phyloP scores from a whole-genome alignment of 2,797 vertebrate species.

The Lutjanus argentimaculatus region DNA sequence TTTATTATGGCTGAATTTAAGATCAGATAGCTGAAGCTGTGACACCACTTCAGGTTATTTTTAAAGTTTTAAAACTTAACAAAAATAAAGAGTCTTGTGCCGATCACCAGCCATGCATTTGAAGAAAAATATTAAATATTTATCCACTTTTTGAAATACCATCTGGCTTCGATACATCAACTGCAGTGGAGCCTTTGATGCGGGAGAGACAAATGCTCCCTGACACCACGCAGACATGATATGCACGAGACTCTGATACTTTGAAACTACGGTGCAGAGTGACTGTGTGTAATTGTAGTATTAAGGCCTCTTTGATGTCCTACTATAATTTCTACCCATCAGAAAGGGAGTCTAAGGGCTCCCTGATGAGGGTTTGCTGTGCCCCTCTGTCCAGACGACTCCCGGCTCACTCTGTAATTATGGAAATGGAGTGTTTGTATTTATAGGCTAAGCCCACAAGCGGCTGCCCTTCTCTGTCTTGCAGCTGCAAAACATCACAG shows the following conservation, averaged over 20 bases:
- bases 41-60: not conserved
- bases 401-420: conserved; percentile 93
- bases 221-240: conserved; percentile 74
- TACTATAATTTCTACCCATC: conserved; percentile 85
- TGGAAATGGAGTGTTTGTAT: conserved; percentile 95
- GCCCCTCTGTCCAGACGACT: conserved; percentile 88
- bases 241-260: conserved; percentile 63
- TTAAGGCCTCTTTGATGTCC: conserved; percentile 84
- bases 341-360: conserved; percentile 83
- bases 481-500: conserved; percentile 93
- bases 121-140: conserved; percentile 18
- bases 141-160: conserved; percentile 33
- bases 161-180: conserved; percentile 60
- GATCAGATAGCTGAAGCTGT: not conserved
- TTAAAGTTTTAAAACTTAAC: not conserved
- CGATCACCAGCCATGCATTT: not conserved
- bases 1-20: not conserved
- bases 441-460: conserved; percentile 94
- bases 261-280: conserved; percentile 74
- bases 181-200: conserved; percentile 66
- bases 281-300: conserved; percentile 85
- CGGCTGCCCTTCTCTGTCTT: conserved; percentile 87
- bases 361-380: conserved; percentile 84
- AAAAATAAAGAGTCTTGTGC: not conserved
- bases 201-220: conserved; percentile 62